Conservation (phyloP, 2,888 invertebrate species). For the Drosophila parthenogenetica region DNA sequence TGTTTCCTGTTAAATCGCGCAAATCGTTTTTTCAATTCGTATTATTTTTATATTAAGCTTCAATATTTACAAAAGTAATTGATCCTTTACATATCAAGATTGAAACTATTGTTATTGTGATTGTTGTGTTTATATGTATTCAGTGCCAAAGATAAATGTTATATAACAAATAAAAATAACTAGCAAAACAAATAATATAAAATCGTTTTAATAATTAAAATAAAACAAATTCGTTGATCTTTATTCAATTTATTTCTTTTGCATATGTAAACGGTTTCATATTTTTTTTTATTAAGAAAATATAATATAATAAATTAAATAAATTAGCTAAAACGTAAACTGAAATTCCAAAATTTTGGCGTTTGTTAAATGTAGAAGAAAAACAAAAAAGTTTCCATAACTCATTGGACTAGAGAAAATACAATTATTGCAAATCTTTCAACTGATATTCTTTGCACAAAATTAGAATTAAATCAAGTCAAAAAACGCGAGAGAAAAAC, state of each 20-base stretch:
- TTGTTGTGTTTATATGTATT: conserved; percentile 34
- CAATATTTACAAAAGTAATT: conserved; percentile 21
- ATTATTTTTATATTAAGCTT: conserved; percentile 32
- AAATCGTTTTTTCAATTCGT: conserved; percentile 11
- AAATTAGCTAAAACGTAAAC: conserved; percentile 76
- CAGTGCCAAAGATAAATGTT: conserved; percentile 61
- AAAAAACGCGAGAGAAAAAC: conserved; percentile 1
- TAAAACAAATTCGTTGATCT: conserved; percentile 23
- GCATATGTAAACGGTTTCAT: conserved; percentile 60
- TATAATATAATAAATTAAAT: conserved; percentile 72
- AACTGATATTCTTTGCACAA: conserved; percentile 54
- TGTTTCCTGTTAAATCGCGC: conserved; percentile 55
- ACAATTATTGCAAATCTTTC: conserved; percentile 57
- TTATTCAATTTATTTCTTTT: conserved; percentile 56
- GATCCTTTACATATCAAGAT: conserved; percentile 50
- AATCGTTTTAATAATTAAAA: neutral
- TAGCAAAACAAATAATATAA: conserved; percentile 1
- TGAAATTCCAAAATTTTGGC: conserved; percentile 69
- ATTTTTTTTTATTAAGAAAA: conserved; percentile 40
- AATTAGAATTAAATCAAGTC: conserved; percentile 24
- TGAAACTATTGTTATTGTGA: conserved; percentile 43
- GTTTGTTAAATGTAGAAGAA: conserved; percentile 50
- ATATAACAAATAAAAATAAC: conserved; percentile 47
- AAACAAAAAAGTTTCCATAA: conserved; percentile 55
- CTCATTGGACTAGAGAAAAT: conserved; percentile 73